Percentiles rank a stretch among this genome's conserved stretches.
Conservation (phyloP, 2,797 vertebrate genomes). For the Gymnothorax reevesii region DNA sequence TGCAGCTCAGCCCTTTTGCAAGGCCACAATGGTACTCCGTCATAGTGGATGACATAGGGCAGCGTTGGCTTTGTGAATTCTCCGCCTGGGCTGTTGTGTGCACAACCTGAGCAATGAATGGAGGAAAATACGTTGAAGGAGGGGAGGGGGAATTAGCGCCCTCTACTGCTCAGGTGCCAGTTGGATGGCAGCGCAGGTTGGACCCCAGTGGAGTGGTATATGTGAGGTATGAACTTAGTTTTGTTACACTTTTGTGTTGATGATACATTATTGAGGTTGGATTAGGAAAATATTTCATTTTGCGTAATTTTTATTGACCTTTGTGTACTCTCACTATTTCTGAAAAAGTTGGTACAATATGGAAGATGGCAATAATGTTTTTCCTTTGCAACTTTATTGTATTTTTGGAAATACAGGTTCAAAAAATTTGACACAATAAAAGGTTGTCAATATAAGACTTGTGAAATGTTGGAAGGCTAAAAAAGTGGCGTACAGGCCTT, state of each 20-base stretch:
- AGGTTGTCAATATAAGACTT: no score
- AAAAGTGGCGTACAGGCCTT: no score
- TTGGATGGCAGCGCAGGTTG: slow-evolving; percentile 81
- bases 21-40: slow-evolving; percentile 74
- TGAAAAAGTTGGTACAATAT: no score
- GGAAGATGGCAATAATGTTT: no score
- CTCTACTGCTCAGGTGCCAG: slow-evolving; percentile 79
- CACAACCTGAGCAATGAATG: slow-evolving; percentile 84
- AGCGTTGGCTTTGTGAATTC: slow-evolving; percentile 76
- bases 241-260: background rate
- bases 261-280: no score
- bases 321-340: no score
- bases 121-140: slow-evolving; percentile 81
- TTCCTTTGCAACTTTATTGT: no score
- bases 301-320: no score
- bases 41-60: slow-evolving; percentile 69
- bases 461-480: no score
- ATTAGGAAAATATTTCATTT: no score
- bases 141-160: slow-evolving; percentile 74
- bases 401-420: no score
- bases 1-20: slow-evolving; percentile 65
- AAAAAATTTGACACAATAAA: no score
- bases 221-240: slow-evolving; percentile 68
- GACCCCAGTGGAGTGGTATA: slow-evolving; percentile 80
- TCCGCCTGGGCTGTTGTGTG: slow-evolving; percentile 65